A percentile compares a stretch with the other conserved stretches of the same genome.
Evolutionary conservation across 2,888 invertebrate species (phyloP).

Genomic region (Scaptomyza parva): DNA sequence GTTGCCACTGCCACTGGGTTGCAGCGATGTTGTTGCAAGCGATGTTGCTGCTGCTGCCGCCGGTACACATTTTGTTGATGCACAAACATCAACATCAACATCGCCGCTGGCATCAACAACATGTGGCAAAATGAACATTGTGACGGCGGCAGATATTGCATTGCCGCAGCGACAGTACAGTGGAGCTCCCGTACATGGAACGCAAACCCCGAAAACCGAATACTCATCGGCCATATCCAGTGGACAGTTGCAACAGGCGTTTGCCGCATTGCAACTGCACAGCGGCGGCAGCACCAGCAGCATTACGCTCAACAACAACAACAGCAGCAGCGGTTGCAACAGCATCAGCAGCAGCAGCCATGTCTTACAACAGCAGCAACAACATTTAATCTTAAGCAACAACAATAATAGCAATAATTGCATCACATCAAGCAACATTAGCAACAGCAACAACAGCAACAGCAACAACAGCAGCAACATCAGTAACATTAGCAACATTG

Average conservation of each 20-base stretch:
- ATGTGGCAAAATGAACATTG: conserved; percentile 44
- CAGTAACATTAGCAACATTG: conserved; percentile 44
- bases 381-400: conserved; percentile 77
- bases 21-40: conserved; percentile 46
- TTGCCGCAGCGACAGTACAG: conserved; percentile 31
- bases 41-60: conserved; percentile 20
- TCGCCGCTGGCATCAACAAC: conserved; percentile 67
- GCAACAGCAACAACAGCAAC: conserved; percentile 72
- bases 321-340: conserved; percentile 36
- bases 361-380: conserved; percentile 44
- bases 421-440: conserved; percentile 45
- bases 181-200: conserved; percentile 58
- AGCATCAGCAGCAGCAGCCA: conserved; percentile 42
- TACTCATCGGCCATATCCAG: conserved; percentile 77
- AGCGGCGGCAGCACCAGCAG: conserved; percentile 37
- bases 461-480: conserved; percentile 47
- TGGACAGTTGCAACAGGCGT: conserved; percentile 73
- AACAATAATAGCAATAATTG: conserved; percentile 81
- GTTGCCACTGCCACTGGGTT: conserved; percentile 55
- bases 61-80: conserved; percentile 76
- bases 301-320: conserved; percentile 49
- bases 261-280: conserved; percentile 66
- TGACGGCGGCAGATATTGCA: conserved; percentile 59
- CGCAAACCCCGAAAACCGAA: conserved; percentile 80
- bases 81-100: conserved; percentile 82